These are phyloP conservation scores for Microtus californicus DNA, from an alignment of 2,797 vertebrate species.

Conservation along the genomic window DNA sequence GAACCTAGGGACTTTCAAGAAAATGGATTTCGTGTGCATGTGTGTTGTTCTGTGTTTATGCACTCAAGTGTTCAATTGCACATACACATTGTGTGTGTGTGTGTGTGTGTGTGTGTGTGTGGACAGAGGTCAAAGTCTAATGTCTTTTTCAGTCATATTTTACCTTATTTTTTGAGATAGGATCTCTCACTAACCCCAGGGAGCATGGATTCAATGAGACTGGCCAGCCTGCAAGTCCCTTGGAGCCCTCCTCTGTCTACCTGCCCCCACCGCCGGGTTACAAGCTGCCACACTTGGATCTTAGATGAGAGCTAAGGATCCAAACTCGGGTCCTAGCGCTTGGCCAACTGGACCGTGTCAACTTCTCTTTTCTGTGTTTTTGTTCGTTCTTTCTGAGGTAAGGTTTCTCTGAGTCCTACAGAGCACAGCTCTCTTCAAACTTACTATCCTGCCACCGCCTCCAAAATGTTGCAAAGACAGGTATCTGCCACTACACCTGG, in stretches of 20 bases:
- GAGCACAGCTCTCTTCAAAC: background rate
- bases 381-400: background rate
- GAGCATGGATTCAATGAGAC: background rate
- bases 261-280: no score
- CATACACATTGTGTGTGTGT: fast-evolving
- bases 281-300: background rate
- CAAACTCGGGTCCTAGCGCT: background rate
- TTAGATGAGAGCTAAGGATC: background rate
- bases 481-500: no score
- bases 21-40: background rate
- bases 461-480: background rate
- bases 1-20: background rate
- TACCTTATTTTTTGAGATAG: background rate
- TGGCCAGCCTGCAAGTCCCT: background rate
- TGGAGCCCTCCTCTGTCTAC: background rate
- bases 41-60: background rate
- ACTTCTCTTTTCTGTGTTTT: background rate
- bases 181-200: background rate
- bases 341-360: background rate
- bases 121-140: background rate
- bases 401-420: background rate
- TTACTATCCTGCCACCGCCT: background rate
- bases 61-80: no score
- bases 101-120: background rate
- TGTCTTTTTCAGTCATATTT: background rate